These are phyloP conservation scores for Temnothorax ravouxi DNA, from an alignment of 2,888 invertebrate species.

Conservation along the genomic window DNA sequence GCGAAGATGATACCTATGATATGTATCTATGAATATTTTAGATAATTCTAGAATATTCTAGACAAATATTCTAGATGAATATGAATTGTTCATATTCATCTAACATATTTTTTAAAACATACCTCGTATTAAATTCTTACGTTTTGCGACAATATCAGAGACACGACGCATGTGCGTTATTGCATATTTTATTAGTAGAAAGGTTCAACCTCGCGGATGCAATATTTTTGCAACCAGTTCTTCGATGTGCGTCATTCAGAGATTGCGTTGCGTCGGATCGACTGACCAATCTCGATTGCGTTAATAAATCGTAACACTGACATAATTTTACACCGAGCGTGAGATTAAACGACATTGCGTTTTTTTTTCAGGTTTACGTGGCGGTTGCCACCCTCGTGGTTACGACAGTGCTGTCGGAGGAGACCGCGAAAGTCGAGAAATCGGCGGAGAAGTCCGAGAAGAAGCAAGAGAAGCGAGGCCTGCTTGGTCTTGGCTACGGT, in stretches of 20 bases:
- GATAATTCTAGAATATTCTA: no score
- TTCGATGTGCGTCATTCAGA: conserved; percentile 34
- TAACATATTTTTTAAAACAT: background rate
- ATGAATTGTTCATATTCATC: background rate
- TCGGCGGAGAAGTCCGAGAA: conserved; percentile 80
- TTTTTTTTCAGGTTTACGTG: conserved; percentile 89
- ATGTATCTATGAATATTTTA: no score
- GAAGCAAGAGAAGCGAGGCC: conserved; percentile 94
- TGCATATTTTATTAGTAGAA: conserved; percentile 20
- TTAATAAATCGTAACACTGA: background rate
- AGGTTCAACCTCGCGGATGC: background rate
- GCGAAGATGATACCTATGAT: background rate
- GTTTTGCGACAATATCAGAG: background rate
- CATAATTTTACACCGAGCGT: background rate
- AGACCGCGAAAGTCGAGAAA: conserved; percentile 87
- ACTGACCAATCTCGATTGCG: background rate
- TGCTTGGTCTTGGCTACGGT: conserved; percentile 93
- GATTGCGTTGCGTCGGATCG: conserved; percentile 9
- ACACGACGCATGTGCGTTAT: background rate
- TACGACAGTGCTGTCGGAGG: conserved; percentile 89
- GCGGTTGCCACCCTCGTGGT: conserved; percentile 92
- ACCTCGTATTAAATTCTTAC: background rate
- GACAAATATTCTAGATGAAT: no score
- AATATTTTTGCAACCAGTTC: conserved; percentile 40
- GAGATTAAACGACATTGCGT: background rate